A percentile compares a stretch with the other conserved stretches of the same genome.
Conservation (phyloP, 2,797 vertebrate genomes). For the Paguma larvata region DNA sequence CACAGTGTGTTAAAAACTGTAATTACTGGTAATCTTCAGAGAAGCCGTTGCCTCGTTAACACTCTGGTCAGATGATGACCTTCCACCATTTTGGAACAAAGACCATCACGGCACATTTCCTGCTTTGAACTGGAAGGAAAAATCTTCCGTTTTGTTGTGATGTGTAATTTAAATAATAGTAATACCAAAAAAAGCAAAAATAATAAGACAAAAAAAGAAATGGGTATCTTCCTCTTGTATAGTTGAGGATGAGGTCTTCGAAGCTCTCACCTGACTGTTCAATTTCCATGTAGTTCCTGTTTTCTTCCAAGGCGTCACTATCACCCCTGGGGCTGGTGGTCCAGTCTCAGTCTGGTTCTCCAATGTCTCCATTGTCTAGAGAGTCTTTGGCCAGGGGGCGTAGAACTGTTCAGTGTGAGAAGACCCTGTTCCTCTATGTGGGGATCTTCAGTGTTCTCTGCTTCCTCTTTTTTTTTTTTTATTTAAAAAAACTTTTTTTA, state of each 20-base stretch:
- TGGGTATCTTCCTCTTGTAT: slow-evolving; percentile 94
- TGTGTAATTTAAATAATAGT: slow-evolving; percentile 95
- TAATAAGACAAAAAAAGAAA: slow-evolving; percentile 96
- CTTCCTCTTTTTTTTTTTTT: slow-evolving; percentile 66
- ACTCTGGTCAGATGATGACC: slow-evolving; percentile 96
- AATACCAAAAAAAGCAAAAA: slow-evolving; percentile 94
- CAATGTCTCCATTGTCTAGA: slow-evolving; percentile 84
- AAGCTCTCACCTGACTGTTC: slow-evolving; percentile 84
- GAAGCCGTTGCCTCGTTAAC: slow-evolving; percentile 97
- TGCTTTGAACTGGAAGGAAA: slow-evolving; percentile 94
- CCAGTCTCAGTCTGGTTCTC: slow-evolving; percentile 81
- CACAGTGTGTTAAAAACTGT: slow-evolving; percentile 93
- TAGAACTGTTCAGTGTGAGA: slow-evolving; percentile 82
- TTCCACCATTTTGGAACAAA: slow-evolving; percentile 95
- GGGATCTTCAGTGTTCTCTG: slow-evolving; percentile 83
- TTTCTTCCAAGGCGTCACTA: slow-evolving; percentile 72
- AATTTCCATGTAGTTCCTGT: slow-evolving; percentile 72
- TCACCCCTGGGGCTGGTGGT: slow-evolving; percentile 78
- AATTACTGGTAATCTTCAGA: slow-evolving; percentile 96
- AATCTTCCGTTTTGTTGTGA: slow-evolving; percentile 98
- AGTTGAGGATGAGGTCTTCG: slow-evolving; percentile 86
- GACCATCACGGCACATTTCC: slow-evolving; percentile 93
- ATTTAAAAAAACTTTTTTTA: too few relatives aligned
- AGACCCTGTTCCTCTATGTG: slow-evolving; percentile 87
- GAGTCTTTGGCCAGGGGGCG: slow-evolving; percentile 82